These are phyloP conservation scores for Nyctereutes procyonoides DNA, from an alignment of 2,113 vertebrate species.

Conservation along the genomic window DNA sequence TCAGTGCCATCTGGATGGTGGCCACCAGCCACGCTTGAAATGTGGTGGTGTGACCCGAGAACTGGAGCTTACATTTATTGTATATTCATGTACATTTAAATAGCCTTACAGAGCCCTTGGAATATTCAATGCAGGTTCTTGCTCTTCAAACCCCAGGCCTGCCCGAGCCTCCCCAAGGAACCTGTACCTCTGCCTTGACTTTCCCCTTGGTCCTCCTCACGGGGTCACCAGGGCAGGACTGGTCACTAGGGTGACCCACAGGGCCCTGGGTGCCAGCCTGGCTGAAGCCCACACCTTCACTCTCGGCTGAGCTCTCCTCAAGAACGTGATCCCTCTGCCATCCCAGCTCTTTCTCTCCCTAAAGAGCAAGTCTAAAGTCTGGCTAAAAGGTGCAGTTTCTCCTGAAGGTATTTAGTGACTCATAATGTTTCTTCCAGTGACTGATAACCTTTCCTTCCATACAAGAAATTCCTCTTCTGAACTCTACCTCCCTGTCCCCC, in stretches of 20 bases:
- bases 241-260: not conserved
- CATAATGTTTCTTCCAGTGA: not conserved
- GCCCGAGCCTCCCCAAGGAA: too few species aligned
- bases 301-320: not conserved
- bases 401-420: not conserved
- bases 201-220: not conserved
- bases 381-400: not conserved
- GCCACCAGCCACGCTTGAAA: not conserved
- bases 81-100: not conserved
- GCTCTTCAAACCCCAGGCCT: not conserved
- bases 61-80: not conserved
- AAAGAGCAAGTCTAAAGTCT: not conserved
- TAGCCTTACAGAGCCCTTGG: not conserved
- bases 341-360: not conserved
- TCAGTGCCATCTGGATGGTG: not conserved
- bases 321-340: not conserved
- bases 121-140: not conserved
- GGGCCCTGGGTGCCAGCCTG: not conserved
- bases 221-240: fast-evolving
- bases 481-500: not conserved
- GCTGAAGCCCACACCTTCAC: not conserved
- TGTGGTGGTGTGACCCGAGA: not conserved
- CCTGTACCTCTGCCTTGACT: not conserved
- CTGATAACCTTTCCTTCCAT: not conserved
- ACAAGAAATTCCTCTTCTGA: not conserved